A percentile compares a stretch with the other conserved stretches of the same genome.
These are phyloP conservation scores for Heliconius ethilla DNA, from an alignment of 2,888 invertebrate species.

Conservation along the genomic window DNA sequence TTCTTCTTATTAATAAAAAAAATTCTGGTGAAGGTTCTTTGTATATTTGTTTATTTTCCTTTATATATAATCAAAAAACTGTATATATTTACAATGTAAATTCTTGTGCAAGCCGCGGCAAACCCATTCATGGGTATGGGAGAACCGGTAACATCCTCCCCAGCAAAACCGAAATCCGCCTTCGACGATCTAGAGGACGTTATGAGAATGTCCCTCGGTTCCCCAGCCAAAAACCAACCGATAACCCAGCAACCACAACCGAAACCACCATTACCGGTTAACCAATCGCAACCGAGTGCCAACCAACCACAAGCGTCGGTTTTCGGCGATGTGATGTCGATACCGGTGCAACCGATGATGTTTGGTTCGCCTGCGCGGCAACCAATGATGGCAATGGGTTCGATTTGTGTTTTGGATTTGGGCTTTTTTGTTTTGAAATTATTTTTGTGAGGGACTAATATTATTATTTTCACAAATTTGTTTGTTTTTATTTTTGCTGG, in stretches of 20 bases:
- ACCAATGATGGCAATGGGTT: slow-evolving; percentile 78
- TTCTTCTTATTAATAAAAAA: slow-evolving; percentile 22
- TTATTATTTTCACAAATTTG: slow-evolving; percentile 43
- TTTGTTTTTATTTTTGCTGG: slow-evolving; percentile 6
- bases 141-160: slow-evolving; percentile 76
- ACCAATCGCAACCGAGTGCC: slow-evolving; percentile 7
- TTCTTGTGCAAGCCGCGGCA: slow-evolving; percentile 80
- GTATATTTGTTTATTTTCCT: slow-evolving; percentile 8
- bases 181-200: slow-evolving; percentile 86
- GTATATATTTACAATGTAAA: slow-evolving; percentile 37
- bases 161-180: slow-evolving; percentile 82
- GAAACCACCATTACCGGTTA: slow-evolving; percentile 40
- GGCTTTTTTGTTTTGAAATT: slow-evolving; percentile 43
- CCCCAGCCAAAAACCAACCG: slow-evolving; percentile 75
- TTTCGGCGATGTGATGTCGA: slow-evolving; percentile 72
- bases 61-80: background rate
- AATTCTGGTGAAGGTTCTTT: slow-evolving; percentile 38
- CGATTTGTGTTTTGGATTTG: slow-evolving; percentile 60
- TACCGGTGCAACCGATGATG: slow-evolving; percentile 72
- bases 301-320: slow-evolving; percentile 50
- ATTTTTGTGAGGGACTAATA: slow-evolving; percentile 50
- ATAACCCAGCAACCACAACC: slow-evolving; percentile 64
- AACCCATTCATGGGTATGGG: slow-evolving; percentile 86
- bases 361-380: slow-evolving; percentile 75
- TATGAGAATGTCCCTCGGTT: slow-evolving; percentile 85